Percentiles rank a stretch among this genome's conserved stretches.
Conservation (phyloP, 2,888 invertebrate genomes). For the Trachelus iudaicus region DNA sequence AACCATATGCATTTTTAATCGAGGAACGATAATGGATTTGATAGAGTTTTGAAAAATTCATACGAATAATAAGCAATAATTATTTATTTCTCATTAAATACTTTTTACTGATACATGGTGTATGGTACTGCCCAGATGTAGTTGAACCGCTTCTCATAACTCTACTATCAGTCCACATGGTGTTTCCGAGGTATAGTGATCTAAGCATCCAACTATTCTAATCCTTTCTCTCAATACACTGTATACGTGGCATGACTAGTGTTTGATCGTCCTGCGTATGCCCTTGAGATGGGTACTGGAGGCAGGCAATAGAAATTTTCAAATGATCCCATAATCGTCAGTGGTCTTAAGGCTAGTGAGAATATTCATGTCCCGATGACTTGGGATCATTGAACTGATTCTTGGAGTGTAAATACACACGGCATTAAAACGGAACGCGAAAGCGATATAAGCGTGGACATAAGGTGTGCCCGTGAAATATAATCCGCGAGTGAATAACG, state of each 20-base stretch:
- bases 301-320: neutral
- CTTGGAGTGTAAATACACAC: neutral
- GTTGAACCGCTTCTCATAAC: neutral
- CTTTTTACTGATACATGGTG: neutral
- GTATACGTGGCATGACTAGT: neutral
- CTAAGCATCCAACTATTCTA: neutral
- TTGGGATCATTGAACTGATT: neutral
- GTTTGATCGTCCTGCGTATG: neutral
- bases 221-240: neutral
- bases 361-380: neutral
- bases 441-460: neutral
- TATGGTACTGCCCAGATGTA: neutral
- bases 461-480: neutral
- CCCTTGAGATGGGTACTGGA: neutral
- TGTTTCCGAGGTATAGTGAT: neutral
- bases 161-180: neutral
- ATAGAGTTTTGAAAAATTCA: neutral
- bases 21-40: neutral
- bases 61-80: neutral
- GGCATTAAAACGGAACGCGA: neutral
- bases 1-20: neutral
- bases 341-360: neutral
- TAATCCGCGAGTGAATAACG: neutral
- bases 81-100: neutral
- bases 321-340: neutral